A percentile compares a stretch with the other conserved stretches of the same genome.
phyloP scores from a whole-genome alignment of 2,113 vertebrate genomes.

The Polyodon spathula region DNA sequence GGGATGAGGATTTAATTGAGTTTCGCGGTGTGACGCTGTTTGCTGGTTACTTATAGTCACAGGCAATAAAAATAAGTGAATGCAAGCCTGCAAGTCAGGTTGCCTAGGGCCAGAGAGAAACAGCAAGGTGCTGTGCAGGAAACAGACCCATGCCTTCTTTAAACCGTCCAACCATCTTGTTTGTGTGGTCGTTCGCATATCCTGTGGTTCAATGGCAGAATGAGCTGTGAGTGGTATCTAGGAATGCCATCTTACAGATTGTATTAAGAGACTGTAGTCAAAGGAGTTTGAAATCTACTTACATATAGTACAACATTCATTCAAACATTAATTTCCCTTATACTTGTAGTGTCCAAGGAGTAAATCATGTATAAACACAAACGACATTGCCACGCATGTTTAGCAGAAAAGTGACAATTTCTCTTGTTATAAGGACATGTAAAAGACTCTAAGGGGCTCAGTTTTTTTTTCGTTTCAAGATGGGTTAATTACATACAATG shows the following conservation, averaged over 20 bases:
- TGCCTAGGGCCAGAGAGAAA: background rate
- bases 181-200: constrained; percentile 17
- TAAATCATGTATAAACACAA: too few relatives aligned
- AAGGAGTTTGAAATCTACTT: too few relatives aligned
- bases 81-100: background rate
- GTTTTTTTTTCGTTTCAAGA: background rate
- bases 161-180: constrained; percentile 27
- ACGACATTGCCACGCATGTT: too few relatives aligned
- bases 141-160: constrained; percentile 6
- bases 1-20: background rate
- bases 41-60: background rate
- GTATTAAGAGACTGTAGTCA: too few relatives aligned
- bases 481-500: constrained; percentile 11
- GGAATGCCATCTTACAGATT: too few relatives aligned
- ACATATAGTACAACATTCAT: too few relatives aligned
- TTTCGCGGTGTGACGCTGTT: background rate
- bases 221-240: background rate
- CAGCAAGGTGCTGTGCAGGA: constrained; percentile 20
- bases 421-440: background rate
- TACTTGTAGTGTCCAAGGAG: too few relatives aligned
- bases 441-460: background rate
- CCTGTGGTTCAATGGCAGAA: background rate
- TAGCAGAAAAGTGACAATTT: too few relatives aligned
- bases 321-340: too few relatives aligned
- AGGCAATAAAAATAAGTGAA: background rate